Evolutionary conservation across 2,888 invertebrate genomes (phyloP), one percentile per base, ranked within the genome.

Genomic region (Carabus problematicus): DNA sequence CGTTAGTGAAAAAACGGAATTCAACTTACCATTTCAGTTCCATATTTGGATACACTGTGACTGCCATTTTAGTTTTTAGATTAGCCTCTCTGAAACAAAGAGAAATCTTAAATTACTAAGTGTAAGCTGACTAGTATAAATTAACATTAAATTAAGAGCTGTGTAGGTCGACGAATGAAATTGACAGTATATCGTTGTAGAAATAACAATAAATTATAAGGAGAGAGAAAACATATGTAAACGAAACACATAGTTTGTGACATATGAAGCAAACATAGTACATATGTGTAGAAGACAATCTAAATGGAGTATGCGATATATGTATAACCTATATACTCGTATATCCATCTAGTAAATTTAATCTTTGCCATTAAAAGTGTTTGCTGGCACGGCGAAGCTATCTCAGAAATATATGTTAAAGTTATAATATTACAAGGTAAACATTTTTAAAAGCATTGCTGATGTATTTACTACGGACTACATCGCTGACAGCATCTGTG

Each of bases 11-110:
- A 14, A 41, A 16, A 41, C 9, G 16, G 39, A 42, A 41, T 42
- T 11, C 18, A 62, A 79, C 80, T 81, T 74, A 81, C 81, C 80
- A 81, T 71, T 81, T 79, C 68, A 81, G 77, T 73, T 81, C 80
- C 77, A 81, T 79, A 76, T 81, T 81, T 70, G 80, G 78, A 73
- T 80, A 81, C 73, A 81, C 79, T 64, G 80, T 81, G 75, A 81
- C 81, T 74, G 81, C 81, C 81, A 81, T 81, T 71, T 75, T 73
- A 72, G 70, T 72, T 68, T 71, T 61, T 70, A 73, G 73, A 69
- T 74, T 72, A 39, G 55, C 40, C 12, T 52, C 69, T 40, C 69
- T 69, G 45, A 7, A 62, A 59, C 8, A 45, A 58, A 14, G 49
- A 66, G 49, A 29, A 47, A 16, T 2, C 14, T 14, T 3, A 29